Conservation (phyloP, 2,113 vertebrate species). For the Jacana jacana region DNA sequence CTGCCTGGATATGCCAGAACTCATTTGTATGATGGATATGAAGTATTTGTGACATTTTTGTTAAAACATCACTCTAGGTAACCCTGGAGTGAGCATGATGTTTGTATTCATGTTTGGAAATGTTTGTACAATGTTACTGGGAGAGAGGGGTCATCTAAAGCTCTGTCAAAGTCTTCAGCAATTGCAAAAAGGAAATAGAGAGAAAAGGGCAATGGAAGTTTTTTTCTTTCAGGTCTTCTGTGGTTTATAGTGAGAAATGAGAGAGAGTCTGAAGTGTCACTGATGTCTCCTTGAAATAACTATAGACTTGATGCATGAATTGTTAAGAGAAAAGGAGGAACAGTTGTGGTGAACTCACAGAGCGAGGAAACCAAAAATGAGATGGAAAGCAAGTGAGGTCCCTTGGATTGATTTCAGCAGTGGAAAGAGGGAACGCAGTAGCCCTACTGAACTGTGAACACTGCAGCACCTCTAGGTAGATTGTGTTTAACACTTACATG, state of each 20-base stretch:
- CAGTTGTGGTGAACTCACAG: neutral
- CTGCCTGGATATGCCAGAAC: conserved; percentile 6
- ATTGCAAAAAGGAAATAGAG: neutral
- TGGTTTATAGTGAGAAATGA: neutral
- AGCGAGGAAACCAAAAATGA: neutral
- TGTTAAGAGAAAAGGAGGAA: neutral
- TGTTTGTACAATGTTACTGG: neutral
- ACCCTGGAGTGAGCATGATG: neutral
- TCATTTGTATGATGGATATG: conserved; percentile 11
- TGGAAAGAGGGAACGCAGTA: neutral
- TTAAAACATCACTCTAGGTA: conserved; percentile 20
- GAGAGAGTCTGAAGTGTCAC: neutral
- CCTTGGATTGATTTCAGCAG: neutral
- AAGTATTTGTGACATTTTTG: conserved; percentile 23
- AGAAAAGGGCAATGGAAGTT: neutral
- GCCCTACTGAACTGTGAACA: neutral
- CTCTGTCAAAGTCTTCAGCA: neutral
- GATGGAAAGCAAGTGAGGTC: neutral
- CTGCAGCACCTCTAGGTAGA: neutral
- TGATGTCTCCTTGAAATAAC: neutral
- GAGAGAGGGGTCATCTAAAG: neutral
- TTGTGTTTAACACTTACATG: neutral
- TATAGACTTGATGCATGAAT: neutral
- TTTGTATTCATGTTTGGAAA: neutral
- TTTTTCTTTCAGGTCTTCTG: neutral